Evolutionary conservation across 2,888 invertebrate species (phyloP).

Genomic region (Andrena dorsata): DNA sequence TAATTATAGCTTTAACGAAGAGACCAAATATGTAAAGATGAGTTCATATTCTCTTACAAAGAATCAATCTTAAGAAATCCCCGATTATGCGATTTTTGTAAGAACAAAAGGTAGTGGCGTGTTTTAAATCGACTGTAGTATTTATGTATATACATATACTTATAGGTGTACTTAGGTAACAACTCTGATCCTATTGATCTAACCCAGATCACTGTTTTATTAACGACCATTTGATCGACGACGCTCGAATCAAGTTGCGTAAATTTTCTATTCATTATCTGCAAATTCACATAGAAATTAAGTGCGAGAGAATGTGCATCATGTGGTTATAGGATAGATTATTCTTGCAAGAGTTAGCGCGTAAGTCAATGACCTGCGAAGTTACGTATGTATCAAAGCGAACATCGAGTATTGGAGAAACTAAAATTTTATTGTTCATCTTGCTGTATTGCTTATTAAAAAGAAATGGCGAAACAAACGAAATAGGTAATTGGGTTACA

Average conservation of each 20-base stretch:
- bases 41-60: conserved; percentile 71
- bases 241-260: conserved; percentile 33
- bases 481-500: too few species aligned
- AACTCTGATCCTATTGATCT: conserved; percentile 55
- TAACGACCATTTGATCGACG: conserved; percentile 45
- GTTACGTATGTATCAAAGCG: not conserved
- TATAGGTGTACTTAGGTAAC: conserved; percentile 54
- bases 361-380: not conserved
- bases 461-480: too few species aligned
- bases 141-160: conserved; percentile 51
- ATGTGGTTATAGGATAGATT: not conserved
- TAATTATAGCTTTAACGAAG: conserved; percentile 76
- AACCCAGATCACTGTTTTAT: conserved; percentile 42
- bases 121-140: conserved; percentile 51
- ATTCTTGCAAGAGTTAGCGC: not conserved
- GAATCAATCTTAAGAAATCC: conserved; percentile 59
- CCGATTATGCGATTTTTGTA: conserved; percentile 64
- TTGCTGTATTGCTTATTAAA: not conserved
- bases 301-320: not conserved
- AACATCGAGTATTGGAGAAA: not conserved
- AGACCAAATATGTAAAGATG: conserved; percentile 75
- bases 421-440: conserved; percentile 21
- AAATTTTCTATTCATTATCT: conserved; percentile 38
- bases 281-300: not conserved
- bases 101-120: conserved; percentile 35